Evolutionary conservation across 2,113 vertebrate species (phyloP), one percentile per base, ranked within the genome.

Genomic region (Gallinago undulata): DNA sequence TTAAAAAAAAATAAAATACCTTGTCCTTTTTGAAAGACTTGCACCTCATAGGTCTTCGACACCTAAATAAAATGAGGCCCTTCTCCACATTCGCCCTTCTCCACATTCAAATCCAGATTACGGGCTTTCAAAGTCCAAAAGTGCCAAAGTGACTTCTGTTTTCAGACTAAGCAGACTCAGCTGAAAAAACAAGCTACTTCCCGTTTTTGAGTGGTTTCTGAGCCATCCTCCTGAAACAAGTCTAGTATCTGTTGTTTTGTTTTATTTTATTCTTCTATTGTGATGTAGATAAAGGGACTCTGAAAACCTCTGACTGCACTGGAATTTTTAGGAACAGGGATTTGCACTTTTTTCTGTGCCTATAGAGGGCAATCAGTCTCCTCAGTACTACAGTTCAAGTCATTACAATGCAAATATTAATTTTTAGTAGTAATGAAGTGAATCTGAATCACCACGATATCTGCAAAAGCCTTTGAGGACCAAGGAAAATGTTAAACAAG

Each of bases 401-500:
- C 56, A 87, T 19, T 51, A 57, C 73, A 89, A 59, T 10, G 51
- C 76, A 95, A 84, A 84, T 35, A 92, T 30, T 92, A 66, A 73
- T 69, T 94, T 90, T 89, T 7, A 48, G 60, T 13, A 91, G 76
- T 51, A 84, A 90, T 19, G 35, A 84, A 81, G 60, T 56, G 66
- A 72, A 63, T 47, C 56, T 56, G 48, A 89, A 94, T 39, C 59
- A 93, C 51, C 80, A 55, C 0, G 0, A 0, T 59, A 59, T 11
- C 91, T 75, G 68, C 43, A 84, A 81, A 90, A 84, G 73, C 76
- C 80, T 91, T 63, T 5, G 5, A 93, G 64, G 64, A 89, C 47
- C 83, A 67, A 73, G 64, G 3, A 60, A 89, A 90, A 95, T 19
- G 37, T 91, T 87, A 84, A 93, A 94, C 50, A 95, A 81, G 82